Conservation (phyloP, 2,113 vertebrate genomes). For the Tetraodon nigroviridis region DNA sequence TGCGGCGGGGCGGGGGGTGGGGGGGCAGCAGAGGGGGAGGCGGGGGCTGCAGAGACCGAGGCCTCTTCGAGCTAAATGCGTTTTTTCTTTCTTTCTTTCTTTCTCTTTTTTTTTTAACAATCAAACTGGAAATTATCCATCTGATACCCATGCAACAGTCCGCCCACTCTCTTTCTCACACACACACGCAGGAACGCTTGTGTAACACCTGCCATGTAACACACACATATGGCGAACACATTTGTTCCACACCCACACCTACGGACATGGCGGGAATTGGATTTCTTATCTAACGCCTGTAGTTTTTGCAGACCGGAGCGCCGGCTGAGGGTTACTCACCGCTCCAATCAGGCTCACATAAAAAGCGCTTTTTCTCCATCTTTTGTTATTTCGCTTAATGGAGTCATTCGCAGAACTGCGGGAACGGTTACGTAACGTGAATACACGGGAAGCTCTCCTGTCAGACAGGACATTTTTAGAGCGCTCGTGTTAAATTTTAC, state of each 20-base stretch:
- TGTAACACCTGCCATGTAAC: constrained; percentile 24
- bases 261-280: constrained; percentile 6
- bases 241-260: constrained; percentile 22
- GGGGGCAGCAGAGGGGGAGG: constrained; percentile 4
- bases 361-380: neutral
- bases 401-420: neutral
- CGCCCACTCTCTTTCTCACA: constrained; percentile 6
- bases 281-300: constrained; percentile 7
- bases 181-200: constrained; percentile 26
- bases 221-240: constrained; percentile 8
- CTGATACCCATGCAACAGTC: constrained; percentile 31
- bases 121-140: constrained; percentile 55
- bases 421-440: neutral
- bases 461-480: no score
- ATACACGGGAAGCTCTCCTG: neutral
- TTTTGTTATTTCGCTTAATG: neutral
- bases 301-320: neutral
- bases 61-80: constrained; percentile 24
- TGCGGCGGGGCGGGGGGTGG: constrained; percentile 1
- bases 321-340: constrained; percentile 2
- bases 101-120: neutral
- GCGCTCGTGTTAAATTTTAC: no score
- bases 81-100: neutral
- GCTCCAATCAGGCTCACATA: constrained; percentile 2
- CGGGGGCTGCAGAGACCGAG: neutral